Conservation (phyloP, 2,888 invertebrate genomes). For the Drosophila paramelanica region DNA sequence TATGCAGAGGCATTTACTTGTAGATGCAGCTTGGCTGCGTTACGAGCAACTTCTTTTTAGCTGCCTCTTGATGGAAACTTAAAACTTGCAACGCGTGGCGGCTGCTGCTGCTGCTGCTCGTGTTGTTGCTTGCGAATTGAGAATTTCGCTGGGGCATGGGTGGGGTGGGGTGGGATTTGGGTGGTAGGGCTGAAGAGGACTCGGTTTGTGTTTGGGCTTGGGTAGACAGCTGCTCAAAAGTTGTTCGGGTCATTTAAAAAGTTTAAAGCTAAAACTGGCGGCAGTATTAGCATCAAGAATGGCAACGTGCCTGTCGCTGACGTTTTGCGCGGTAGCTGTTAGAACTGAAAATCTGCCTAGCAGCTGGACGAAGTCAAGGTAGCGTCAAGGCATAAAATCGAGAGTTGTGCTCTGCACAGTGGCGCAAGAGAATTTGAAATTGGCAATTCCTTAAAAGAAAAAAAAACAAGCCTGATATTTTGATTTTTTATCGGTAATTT, state of each 20-base stretch:
- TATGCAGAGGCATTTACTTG: conserved; percentile 44
- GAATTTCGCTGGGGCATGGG: neutral
- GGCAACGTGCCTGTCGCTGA: conserved; percentile 54
- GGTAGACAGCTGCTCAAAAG: conserved; percentile 72
- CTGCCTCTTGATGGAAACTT: conserved; percentile 60
- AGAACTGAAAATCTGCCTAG: conserved; percentile 47
- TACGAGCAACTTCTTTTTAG: conserved; percentile 29
- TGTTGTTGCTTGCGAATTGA: conserved; percentile 2
- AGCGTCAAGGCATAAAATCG: conserved; percentile 27
- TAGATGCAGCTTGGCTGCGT: conserved; percentile 33
- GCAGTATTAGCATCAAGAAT: conserved; percentile 52
- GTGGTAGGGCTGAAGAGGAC: neutral
- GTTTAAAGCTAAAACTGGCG: conserved; percentile 66
- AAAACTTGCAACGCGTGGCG: conserved; percentile 55
- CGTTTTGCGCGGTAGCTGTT: conserved; percentile 34
- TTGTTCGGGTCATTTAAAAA: conserved; percentile 77
- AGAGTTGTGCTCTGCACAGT: conserved; percentile 37
- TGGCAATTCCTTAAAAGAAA: too few relatives aligned
- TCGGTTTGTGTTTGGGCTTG: conserved; percentile 1
- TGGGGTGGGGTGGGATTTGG: neutral
- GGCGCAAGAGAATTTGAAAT: neutral
- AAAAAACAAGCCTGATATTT: too few relatives aligned
- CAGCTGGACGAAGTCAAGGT: conserved; percentile 45
- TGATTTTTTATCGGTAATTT: too few relatives aligned
- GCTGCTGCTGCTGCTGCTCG: neutral